Evolutionary conservation across 2,888 invertebrate genomes (phyloP), one percentile per base, ranked within the genome.

Genomic region (Andrena camellia): DNA sequence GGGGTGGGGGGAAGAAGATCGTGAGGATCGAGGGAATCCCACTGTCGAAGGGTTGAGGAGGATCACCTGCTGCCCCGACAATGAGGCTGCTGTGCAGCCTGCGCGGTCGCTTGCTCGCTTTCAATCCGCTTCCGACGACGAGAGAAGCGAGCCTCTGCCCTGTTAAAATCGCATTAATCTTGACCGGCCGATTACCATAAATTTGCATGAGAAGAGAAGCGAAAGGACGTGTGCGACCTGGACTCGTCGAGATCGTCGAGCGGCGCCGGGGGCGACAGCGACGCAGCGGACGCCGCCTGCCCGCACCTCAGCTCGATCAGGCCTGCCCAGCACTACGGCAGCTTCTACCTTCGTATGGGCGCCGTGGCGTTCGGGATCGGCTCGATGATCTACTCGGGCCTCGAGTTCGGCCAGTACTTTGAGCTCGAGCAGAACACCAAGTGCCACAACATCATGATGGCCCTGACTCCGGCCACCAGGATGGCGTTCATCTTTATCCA

Each of bases 401-500:
- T 99, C 87, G 98, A 98, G 94, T 98, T 99, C 92, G 99, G 98
- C 0, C 98, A 98, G 94, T 98, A 98, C 94, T 99, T 99, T 94
- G 99, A 99, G 94, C 94, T 98, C 88, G 97, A 98, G 93, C 96
- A 97, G 78, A 97, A 98, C 94, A 97, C 98, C 26, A 97, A 98
- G 93, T 99, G 99, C 92, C 98, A 98, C 95, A 98, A 98, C 93
- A 97, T 98, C 59, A 96, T 99, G 90, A 95, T 98, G 79, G 98
- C 98, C 0, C 95, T 99, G 70, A 98, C 98, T 3, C 99, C 99
- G 0, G 97, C 98, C 6, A 97, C 98, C 0, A 96, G 98, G 88
- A 98, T 99, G 97, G 97, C 98, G 74, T 99, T 99, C 95, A 99
- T 98, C 91, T 99, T 99, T 94, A 97, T 98, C 91, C 99, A 99